phyloP scores from a whole-genome alignment of 2,113 vertebrate genomes.

The Sphyrna mokarran region DNA sequence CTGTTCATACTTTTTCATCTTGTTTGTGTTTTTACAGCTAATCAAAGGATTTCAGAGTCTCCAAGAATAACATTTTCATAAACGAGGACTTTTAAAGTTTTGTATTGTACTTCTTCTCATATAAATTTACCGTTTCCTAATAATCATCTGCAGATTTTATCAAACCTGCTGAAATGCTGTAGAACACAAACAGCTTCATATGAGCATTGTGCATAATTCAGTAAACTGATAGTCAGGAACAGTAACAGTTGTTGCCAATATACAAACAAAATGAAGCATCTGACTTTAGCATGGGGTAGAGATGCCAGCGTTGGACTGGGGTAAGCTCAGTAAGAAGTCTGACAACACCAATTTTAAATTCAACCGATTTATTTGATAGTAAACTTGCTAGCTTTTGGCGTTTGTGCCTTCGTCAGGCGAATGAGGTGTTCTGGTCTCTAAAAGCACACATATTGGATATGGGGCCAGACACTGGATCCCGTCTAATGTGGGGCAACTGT shows the following conservation, averaged over 20 bases:
- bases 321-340: too few relatives aligned
- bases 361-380: too few relatives aligned
- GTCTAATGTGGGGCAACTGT: too few relatives aligned
- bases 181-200: background rate
- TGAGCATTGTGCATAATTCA: background rate
- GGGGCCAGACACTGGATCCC: too few relatives aligned
- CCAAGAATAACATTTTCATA: background rate
- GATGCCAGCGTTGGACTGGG: too few relatives aligned
- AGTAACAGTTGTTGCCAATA: background rate
- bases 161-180: background rate
- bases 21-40: background rate
- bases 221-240: background rate
- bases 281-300: too few relatives aligned
- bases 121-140: background rate
- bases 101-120: background rate
- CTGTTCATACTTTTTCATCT: background rate
- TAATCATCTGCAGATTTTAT: background rate
- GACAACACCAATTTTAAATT: too few relatives aligned
- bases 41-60: background rate
- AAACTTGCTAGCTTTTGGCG: too few relatives aligned
- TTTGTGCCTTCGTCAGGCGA: too few relatives aligned
- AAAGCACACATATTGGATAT: too few relatives aligned
- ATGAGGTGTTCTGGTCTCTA: too few relatives aligned
- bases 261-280: background rate
- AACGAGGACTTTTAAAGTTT: background rate